Percentiles rank a stretch among this genome's conserved stretches.
These are phyloP conservation scores for Zosterops hypoxanthus DNA, from an alignment of 2,113 vertebrate genomes.

Conservation along the genomic window DNA sequence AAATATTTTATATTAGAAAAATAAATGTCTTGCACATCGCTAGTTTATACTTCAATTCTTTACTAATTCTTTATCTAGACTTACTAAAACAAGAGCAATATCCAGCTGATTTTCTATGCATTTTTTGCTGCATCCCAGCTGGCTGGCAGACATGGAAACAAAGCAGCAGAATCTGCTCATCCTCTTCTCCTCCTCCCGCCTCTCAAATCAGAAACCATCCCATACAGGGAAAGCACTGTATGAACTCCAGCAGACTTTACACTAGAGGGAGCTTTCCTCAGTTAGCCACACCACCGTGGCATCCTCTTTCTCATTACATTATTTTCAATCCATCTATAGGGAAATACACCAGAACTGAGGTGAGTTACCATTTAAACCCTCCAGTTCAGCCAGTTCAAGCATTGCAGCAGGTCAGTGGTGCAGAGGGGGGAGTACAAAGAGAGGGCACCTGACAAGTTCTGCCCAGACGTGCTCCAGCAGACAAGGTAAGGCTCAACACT, in stretches of 20 bases:
- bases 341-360: not conserved
- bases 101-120: not conserved
- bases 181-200: not conserved
- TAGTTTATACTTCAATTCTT: not conserved
- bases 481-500: not conserved
- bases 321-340: not conserved
- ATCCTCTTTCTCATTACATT: not conserved
- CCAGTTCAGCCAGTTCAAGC: not conserved
- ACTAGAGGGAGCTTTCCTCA: slow-evolving; percentile 34
- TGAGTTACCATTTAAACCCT: not conserved
- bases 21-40: not conserved
- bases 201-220: not conserved
- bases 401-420: not conserved
- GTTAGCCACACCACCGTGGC: not conserved
- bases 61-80: not conserved
- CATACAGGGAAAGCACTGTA: not conserved
- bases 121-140: not conserved
- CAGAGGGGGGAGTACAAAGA: not conserved
- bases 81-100: not conserved
- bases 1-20: not conserved
- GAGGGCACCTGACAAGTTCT: not conserved
- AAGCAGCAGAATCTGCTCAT: not conserved
- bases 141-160: not conserved
- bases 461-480: not conserved
- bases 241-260: not conserved